Evolutionary conservation across 2,797 vertebrate species (phyloP).

Genomic region (Trachops cirrhosus): DNA sequence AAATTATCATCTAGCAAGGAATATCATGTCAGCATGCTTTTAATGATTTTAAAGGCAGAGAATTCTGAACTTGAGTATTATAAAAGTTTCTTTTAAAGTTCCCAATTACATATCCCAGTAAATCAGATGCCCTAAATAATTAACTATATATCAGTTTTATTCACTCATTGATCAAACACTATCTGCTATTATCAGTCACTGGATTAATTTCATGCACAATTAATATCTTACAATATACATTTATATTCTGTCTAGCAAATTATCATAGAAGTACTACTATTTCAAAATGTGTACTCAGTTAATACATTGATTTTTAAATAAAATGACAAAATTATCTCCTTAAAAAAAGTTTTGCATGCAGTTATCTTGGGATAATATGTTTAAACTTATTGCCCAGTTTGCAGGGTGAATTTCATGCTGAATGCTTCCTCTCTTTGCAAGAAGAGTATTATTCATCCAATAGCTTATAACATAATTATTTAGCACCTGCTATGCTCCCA

Average conservation of each 20-base stretch:
- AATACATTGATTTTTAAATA: constrained; percentile 2
- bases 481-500: not conserved
- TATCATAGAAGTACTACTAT: not conserved
- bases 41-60: not conserved
- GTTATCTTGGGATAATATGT: not conserved
- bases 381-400: not conserved
- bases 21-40: not conserved
- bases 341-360: not conserved
- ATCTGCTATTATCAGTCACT: not conserved
- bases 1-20: not conserved
- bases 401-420: not conserved
- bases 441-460: not conserved
- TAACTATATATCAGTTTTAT: constrained; percentile 1
- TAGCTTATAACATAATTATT: not conserved
- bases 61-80: not conserved
- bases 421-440: not conserved
- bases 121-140: not conserved
- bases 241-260: constrained; percentile 28
- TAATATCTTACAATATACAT: not conserved
- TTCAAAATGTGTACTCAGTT: not conserved
- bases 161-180: not conserved
- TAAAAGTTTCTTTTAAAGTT: constrained; percentile 23
- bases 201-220: not conserved
- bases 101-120: not conserved
- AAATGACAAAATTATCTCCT: not conserved